Evolutionary conservation across 2,113 vertebrate species (phyloP), one percentile per base, ranked within the genome.

Genomic region (Chamaea fasciata): DNA sequence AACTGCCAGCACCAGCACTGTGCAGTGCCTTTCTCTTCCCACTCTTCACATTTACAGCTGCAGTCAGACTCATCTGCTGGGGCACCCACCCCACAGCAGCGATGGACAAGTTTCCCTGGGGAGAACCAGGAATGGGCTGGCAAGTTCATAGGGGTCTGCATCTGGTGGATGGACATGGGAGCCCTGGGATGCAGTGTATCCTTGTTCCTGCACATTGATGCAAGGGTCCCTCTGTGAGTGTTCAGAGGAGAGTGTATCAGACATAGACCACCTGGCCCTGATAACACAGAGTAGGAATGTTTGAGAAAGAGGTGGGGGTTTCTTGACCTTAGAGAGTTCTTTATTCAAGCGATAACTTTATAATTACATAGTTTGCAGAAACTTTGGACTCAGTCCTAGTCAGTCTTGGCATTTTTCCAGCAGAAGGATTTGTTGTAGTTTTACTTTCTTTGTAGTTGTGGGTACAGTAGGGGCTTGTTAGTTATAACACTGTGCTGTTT

Each of bases 151-250:
- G 41, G 59, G 64, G 5, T n/a, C 20, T 28, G 39, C 18, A 27
- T 26, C 33, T 13, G 22, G 52, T 13, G 31, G 28, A 18, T 65
- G 42, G 44, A 13, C 20, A 6, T 9, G 5, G 41, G 67, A 52
- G 9, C 49, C 60, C 31, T 6, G 49, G 47, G 15, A 23, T 63
- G 33, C 39, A 39, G 15, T 2, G 3, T 1, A 28, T 7, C 15
- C 30, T 14, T 7, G 10, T 28, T 23, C 35, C 47, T 19, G 31
- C 22, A 19, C 1, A 1, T 2, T 20, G 31, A 16, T 6, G 6
- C 33, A 57, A 83, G 10, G 18, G 12, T 62, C 37, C 23, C 39
- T 39, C 39, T 4, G 9, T 0, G 0, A 27, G 42, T 4, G 9
- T 5, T 55, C 76, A 24, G 52, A 24, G 13, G 7, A 65, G 35